Conservation (phyloP, 92 coral and sea anemone species). For the Montipora capitata region DNA sequence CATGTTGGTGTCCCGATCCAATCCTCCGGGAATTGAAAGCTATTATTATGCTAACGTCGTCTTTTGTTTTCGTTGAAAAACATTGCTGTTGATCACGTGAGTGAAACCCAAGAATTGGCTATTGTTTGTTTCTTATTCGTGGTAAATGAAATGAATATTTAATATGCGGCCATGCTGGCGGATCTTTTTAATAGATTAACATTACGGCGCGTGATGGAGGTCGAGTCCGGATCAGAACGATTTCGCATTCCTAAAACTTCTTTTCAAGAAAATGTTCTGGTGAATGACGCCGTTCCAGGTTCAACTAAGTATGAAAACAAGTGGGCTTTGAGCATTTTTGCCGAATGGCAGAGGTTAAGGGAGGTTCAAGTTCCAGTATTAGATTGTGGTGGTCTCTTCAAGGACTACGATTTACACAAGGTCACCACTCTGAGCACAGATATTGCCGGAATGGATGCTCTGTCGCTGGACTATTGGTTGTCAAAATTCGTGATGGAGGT, state of each 20-base stretch:
- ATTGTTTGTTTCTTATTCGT: slow-evolving; percentile 24
- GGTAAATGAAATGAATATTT: slow-evolving; percentile 38
- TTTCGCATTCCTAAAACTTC: slow-evolving; percentile 22
- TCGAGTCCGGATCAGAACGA: slow-evolving; percentile 37
- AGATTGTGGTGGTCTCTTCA: slow-evolving; percentile 2
- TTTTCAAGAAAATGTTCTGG: not conserved
- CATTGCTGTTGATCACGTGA: no score
- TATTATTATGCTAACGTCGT: no score
- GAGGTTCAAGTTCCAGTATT: slow-evolving; percentile 31
- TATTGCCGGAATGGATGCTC: slow-evolving; percentile 1
- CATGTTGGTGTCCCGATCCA: no score
- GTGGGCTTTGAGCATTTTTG: slow-evolving; percentile 32
- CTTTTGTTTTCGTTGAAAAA: no score
- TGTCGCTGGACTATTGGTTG: slow-evolving; percentile 46
- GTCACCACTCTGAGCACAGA: not conserved
- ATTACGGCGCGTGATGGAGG: slow-evolving; percentile 21
- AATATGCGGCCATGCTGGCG: slow-evolving; percentile 14
- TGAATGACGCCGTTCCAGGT: not conserved
- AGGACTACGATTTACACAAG: slow-evolving; percentile 15
- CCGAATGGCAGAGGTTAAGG: slow-evolving; percentile 24
- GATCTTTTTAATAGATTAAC: slow-evolving; percentile 3
- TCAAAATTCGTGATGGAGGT: slow-evolving; percentile 30
- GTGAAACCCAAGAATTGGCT: no score
- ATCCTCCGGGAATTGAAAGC: no score
- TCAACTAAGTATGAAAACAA: slow-evolving; percentile 37